Conservation (phyloP, 2,113 vertebrate genomes). For the Oxyura jamaicensis region DNA sequence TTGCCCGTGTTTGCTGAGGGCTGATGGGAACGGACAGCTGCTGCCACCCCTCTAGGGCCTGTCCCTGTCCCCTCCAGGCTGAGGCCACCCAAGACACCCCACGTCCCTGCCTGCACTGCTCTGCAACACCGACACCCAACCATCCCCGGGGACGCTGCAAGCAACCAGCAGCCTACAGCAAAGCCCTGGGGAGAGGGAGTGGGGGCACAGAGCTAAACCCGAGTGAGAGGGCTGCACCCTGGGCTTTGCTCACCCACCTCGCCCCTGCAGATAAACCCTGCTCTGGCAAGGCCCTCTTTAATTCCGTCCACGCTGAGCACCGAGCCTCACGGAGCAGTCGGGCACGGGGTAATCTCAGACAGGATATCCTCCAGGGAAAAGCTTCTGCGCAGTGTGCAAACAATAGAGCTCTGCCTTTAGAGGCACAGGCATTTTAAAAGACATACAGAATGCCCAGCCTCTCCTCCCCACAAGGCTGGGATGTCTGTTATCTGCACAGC, state of each 20-base stretch:
- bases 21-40: neutral
- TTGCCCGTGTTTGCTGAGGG: neutral
- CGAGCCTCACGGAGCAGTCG: constrained; percentile 64
- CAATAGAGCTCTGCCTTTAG: constrained; percentile 69
- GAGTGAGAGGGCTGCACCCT: neutral
- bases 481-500: constrained; percentile 16
- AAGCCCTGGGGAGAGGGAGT: neutral
- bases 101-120: neutral
- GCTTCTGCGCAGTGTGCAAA: constrained; percentile 70
- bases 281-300: constrained; percentile 7
- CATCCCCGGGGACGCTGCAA: rapidly evolving
- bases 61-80: neutral
- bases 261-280: neutral
- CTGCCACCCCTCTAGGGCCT: neutral
- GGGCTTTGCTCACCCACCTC: neutral
- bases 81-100: neutral
- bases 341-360: constrained; percentile 76
- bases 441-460: neutral
- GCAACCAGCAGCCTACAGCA: neutral
- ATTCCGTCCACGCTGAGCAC: constrained; percentile 48
- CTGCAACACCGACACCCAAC: rapidly evolving
- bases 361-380: constrained; percentile 84
- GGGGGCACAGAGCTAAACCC: neutral
- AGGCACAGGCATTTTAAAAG: neutral
- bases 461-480: neutral